Evolutionary conservation across 2,888 invertebrate genomes (phyloP).

Genomic region (Noctua fimbriata): DNA sequence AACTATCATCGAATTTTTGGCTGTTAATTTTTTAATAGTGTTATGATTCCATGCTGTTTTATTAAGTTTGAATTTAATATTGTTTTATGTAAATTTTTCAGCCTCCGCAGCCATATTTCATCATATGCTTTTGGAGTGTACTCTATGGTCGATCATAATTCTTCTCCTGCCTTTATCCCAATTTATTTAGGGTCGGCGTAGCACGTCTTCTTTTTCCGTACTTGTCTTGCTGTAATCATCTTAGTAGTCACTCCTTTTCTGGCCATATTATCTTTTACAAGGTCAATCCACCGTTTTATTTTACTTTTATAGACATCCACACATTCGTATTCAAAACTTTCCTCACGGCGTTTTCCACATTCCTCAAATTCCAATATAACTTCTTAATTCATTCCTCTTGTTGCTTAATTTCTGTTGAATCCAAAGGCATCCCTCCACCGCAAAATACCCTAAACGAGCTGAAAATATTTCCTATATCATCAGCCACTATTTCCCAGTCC

Average conservation of each 20-base stretch:
- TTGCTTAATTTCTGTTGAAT: neutral
- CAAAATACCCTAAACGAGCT: constrained; percentile 3
- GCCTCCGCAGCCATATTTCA: neutral
- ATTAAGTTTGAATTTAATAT: too few species aligned
- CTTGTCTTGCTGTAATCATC: neutral
- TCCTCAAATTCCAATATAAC: neutral
- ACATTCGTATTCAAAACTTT: neutral
- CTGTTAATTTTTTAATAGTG: neutral
- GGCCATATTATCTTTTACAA: neutral
- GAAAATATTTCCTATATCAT: constrained; percentile 48
- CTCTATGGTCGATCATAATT: neutral
- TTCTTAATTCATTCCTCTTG: too few species aligned
- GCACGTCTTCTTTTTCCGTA: neutral
- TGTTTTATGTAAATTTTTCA: neutral
- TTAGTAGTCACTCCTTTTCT: neutral
- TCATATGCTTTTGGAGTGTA: neutral
- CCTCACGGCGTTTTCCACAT: neutral
- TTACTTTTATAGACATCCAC: neutral
- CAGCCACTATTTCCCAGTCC: constrained; percentile 62
- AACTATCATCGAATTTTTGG: neutral
- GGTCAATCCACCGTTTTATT: neutral
- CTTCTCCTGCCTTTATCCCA: neutral
- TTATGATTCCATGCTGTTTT: too few species aligned
- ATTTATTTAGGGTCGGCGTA: neutral
- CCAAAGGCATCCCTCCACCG: neutral